Evolutionary conservation across 30 jellyfish, hydroid and myxozoan genomes (phyloP), one percentile per base, ranked within the genome.

Genomic region (Hydractinia symbiolongicarpus): DNA sequence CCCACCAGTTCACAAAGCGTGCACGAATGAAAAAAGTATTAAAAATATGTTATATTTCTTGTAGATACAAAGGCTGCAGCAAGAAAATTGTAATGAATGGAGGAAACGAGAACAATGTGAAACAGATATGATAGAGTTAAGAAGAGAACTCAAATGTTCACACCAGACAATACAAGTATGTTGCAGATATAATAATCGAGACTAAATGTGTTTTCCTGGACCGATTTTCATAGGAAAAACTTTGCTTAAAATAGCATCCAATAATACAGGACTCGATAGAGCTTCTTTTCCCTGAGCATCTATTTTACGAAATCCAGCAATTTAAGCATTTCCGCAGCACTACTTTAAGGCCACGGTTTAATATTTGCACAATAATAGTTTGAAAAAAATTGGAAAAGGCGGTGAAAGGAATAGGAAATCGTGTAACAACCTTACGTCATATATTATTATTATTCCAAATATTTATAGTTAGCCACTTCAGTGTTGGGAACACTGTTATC

Each of bases 11-110:
- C 44, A 30, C 44, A 30, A 30, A 30, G 44, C 44, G 44, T 30
- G 19, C 69, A 58, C 69, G 15, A 16, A 11, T 58, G 69, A 58
- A 13, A 58, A 13, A 11, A 11, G 69, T 13, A 58, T 58, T 58
- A 2, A 58, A 5, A 0, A 6, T 4, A 13, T 30, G 2, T 30
- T 30, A 64, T 64, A n/a, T 64, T 13, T n/a, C 40, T 13, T 52
- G 14, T 66, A 88, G 96, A 83, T 88, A 54, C 94, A 84, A 67
- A 68, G 94, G 64, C 83, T 88, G 51, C 96, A 88, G 54, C 77
- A 78, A 17, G 96, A 88, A 71, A 88, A 88, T 80, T 89, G 89
- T 5, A 82, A 83, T 7, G 96, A 88, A 54, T 88, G 96, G 96
- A 67, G 73, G 62, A 83, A 71, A 80, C 84, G 96, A 44, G 96